A percentile compares a stretch with the other conserved stretches of the same genome.
Evolutionary conservation across 92 coral and sea anemone species (phyloP).

Genomic region (Siderastrea radians): DNA sequence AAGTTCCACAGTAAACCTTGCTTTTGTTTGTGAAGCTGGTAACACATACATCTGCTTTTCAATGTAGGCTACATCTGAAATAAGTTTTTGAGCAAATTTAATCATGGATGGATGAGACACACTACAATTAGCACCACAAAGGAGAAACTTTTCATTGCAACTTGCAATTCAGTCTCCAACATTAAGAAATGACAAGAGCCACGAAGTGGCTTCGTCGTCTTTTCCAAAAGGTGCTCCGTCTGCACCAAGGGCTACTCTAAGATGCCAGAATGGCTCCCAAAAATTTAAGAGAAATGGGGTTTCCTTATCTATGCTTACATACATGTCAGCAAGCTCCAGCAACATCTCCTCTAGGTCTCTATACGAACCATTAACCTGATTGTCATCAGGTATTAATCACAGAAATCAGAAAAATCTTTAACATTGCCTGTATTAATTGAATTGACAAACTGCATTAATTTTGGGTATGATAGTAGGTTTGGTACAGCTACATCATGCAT

Average conservation of each 20-base stretch:
- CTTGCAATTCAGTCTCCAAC: slow-evolving; percentile 62
- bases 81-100: slow-evolving; percentile 67
- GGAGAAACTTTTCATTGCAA: slow-evolving; percentile 65
- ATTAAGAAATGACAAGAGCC: slow-evolving; percentile 66
- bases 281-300: slow-evolving; percentile 8
- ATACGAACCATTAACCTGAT: slow-evolving; percentile 48
- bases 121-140: slow-evolving; percentile 74
- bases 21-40: slow-evolving; percentile 19
- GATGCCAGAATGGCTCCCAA: neutral
- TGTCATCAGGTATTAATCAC: slow-evolving; percentile 30
- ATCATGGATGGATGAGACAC: slow-evolving; percentile 55
- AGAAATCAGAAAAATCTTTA: slow-evolving; percentile 47
- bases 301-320: slow-evolving; percentile 27
- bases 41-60: slow-evolving; percentile 32
- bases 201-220: slow-evolving; percentile 70
- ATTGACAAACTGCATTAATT: slow-evolving; percentile 54
- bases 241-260: slow-evolving; percentile 57
- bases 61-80: slow-evolving; percentile 53
- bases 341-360: slow-evolving; percentile 39
- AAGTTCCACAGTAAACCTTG: slow-evolving; percentile 45
- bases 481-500: slow-evolving; percentile 43
- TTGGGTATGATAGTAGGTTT: slow-evolving; percentile 61
- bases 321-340: slow-evolving; percentile 46
- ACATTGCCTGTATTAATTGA: slow-evolving; percentile 34
- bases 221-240: slow-evolving; percentile 67